Percentiles rank a stretch among this genome's conserved stretches.
These are phyloP conservation scores for Augochlorella aurata DNA, from an alignment of 2,888 invertebrate genomes.

Conservation along the genomic window DNA sequence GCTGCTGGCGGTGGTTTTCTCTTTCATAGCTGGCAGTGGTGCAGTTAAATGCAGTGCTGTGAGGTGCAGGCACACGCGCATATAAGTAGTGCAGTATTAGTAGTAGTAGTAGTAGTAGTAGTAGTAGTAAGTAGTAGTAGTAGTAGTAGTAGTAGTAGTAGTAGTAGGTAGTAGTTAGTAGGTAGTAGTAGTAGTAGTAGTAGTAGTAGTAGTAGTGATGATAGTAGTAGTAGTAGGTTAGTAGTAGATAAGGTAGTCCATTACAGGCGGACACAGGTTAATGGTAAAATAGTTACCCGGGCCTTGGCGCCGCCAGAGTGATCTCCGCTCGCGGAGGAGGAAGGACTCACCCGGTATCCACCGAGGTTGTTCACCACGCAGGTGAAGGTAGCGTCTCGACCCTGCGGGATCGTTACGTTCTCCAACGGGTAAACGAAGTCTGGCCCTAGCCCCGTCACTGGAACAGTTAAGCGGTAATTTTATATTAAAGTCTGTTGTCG, in stretches of 20 bases:
- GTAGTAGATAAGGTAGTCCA: constrained; percentile 71
- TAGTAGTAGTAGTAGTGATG: constrained; percentile 44
- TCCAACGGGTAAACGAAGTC: constrained; percentile 91
- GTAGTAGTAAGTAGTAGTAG: constrained; percentile 5
- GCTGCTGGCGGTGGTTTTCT: constrained; percentile 66
- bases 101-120: constrained; percentile 47
- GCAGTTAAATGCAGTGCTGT: constrained; percentile 78
- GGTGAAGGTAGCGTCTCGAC: constrained; percentile 92
- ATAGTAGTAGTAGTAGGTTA: constrained; percentile 56
- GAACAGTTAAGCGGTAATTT: constrained; percentile 45
- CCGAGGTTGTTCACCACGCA: constrained; percentile 93
- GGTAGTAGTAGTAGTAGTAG: constrained; percentile 48
- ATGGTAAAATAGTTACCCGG: constrained; percentile 81
- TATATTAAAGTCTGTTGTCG: constrained; percentile 25
- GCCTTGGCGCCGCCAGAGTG: constrained; percentile 79
- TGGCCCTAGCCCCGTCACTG: constrained; percentile 89
- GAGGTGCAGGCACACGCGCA: constrained; percentile 76
- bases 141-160: constrained; percentile 52
- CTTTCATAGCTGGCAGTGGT: constrained; percentile 75
- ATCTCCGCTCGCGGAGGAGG: constrained; percentile 80
- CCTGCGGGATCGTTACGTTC: constrained; percentile 92
- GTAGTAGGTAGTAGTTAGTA: constrained; percentile 57
- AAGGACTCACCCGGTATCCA: constrained; percentile 91
- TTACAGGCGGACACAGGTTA: constrained; percentile 78
- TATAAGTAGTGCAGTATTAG: constrained; percentile 67